Evolutionary conservation across 2,888 invertebrate genomes (phyloP).

Genomic region (Rhamphomyia laevipes): DNA sequence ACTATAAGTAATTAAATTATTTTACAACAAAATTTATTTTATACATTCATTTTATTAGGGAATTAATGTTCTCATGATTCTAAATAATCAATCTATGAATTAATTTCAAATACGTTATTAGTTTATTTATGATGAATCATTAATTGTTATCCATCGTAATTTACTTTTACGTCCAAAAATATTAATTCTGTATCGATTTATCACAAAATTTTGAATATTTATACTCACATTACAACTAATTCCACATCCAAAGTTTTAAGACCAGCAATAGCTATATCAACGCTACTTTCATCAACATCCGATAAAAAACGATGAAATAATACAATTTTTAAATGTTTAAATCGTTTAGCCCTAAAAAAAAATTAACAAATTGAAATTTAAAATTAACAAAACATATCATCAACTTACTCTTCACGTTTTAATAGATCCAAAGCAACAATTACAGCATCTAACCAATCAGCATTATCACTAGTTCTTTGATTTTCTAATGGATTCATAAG

Average conservation of each 20-base stretch:
- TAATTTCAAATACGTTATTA: too few species aligned
- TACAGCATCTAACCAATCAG: conserved; percentile 56
- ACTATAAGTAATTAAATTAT: too few species aligned
- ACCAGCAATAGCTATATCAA: conserved; percentile 42
- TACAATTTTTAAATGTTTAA: conserved; percentile 43
- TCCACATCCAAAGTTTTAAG: conserved; percentile 45
- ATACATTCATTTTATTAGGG: too few species aligned
- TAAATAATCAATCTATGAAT: too few species aligned
- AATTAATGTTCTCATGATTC: too few species aligned
- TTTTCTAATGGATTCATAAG: conserved; percentile 32
- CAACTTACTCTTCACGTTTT: conserved; percentile 28
- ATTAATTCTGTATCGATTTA: too few species aligned
- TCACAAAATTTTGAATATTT: too few species aligned
- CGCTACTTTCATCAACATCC: conserved; percentile 38
- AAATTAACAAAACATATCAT: neutral
- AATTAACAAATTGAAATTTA: neutral
- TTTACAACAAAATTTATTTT: too few species aligned
- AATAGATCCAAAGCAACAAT: conserved; percentile 45
- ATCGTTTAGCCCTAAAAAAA: conserved; percentile 30
- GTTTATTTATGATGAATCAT: too few species aligned
- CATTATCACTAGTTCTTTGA: conserved; percentile 30
- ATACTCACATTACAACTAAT: conserved; percentile 51
- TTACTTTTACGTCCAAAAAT: too few species aligned
- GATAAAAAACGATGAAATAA: conserved; percentile 53
- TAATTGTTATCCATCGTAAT: too few species aligned